These are phyloP conservation scores for Trachelus tabidus DNA, from an alignment of 2,888 invertebrate genomes.

Conservation along the genomic window DNA sequence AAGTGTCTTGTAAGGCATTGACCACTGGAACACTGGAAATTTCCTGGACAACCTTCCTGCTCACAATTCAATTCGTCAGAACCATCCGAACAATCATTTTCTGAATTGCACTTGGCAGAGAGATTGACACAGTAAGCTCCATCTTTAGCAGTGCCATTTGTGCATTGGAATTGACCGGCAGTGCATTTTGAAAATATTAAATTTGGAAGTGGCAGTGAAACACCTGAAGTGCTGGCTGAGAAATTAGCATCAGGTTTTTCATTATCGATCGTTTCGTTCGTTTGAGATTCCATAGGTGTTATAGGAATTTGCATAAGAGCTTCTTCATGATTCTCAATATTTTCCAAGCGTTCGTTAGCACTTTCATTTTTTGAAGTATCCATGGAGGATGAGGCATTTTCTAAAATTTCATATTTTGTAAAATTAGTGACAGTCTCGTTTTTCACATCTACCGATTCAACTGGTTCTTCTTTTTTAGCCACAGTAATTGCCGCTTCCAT, in stretches of 20 bases:
- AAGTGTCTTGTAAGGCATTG: slow-evolving; percentile 72
- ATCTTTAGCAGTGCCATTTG: slow-evolving; percentile 71
- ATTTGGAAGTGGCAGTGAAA: slow-evolving; percentile 17
- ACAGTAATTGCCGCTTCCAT: background rate
- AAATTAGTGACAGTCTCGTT: background rate
- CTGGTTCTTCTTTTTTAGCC: background rate
- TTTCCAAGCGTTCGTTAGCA: no score
- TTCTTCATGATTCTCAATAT: background rate
- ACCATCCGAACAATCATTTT: slow-evolving; percentile 72
- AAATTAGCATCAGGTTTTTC: background rate
- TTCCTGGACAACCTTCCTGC: slow-evolving; percentile 70
- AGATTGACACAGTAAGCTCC: slow-evolving; percentile 70
- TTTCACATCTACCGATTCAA: background rate
- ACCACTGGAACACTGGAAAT: slow-evolving; percentile 71
- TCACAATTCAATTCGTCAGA: slow-evolving; percentile 73
- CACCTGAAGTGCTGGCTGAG: background rate
- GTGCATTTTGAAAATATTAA: slow-evolving; percentile 68
- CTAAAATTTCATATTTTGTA: background rate
- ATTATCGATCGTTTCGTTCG: background rate
- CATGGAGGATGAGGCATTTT: background rate
- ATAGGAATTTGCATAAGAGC: background rate
- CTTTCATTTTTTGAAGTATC: background rate
- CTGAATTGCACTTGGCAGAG: slow-evolving; percentile 70
- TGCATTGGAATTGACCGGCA: slow-evolving; percentile 71
- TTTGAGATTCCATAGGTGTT: background rate